Evolutionary conservation across 2,888 invertebrate genomes (phyloP).

Genomic region (Carterocephalus palaemon): DNA sequence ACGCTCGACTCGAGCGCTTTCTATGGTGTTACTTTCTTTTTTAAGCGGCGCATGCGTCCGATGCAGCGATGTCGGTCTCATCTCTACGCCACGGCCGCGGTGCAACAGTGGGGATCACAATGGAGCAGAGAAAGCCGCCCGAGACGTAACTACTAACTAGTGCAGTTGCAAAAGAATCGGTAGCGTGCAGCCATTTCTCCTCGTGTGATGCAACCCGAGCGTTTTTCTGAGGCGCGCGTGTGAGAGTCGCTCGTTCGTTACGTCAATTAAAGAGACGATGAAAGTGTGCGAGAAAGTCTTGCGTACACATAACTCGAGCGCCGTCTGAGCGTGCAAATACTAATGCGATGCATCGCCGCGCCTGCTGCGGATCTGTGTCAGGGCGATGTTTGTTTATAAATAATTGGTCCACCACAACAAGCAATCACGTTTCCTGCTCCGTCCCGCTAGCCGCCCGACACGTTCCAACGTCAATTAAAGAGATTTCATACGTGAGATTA

Average conservation of each 20-base stretch:
- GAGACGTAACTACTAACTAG: constrained; percentile 62
- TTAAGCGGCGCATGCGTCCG: constrained; percentile 51
- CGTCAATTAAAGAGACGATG: constrained; percentile 73
- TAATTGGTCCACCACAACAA: constrained; percentile 45
- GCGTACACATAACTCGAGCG: constrained; percentile 58
- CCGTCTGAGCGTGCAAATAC: constrained; percentile 38
- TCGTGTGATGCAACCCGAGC: constrained; percentile 70
- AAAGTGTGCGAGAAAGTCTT: constrained; percentile 74
- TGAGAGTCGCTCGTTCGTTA: constrained; percentile 73
- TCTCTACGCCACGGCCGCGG: constrained; percentile 42
- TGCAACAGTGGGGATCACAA: constrained; percentile 52
- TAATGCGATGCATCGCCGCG: constrained; percentile 2
- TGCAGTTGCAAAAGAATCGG: constrained; percentile 67
- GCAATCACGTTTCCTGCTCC: constrained; percentile 44
- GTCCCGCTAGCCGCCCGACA: constrained; percentile 7
- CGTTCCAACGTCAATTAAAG: neutral
- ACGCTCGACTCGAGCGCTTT: constrained; percentile 69
- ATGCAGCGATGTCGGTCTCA: constrained; percentile 50
- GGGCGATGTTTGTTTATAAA: constrained; percentile 69
- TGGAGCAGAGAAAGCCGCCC: constrained; percentile 62
- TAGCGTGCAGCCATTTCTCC: constrained; percentile 75
- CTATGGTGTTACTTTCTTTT: constrained; percentile 76
- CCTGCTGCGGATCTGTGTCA: constrained; percentile 63
- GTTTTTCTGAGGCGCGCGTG: constrained; percentile 69
- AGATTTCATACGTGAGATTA: constrained; percentile 11